Percentiles rank a stretch among this genome's conserved stretches.
These are phyloP conservation scores for Cynodonichthys magdalenae DNA, from an alignment of 2,797 vertebrate species.

Conservation along the genomic window DNA sequence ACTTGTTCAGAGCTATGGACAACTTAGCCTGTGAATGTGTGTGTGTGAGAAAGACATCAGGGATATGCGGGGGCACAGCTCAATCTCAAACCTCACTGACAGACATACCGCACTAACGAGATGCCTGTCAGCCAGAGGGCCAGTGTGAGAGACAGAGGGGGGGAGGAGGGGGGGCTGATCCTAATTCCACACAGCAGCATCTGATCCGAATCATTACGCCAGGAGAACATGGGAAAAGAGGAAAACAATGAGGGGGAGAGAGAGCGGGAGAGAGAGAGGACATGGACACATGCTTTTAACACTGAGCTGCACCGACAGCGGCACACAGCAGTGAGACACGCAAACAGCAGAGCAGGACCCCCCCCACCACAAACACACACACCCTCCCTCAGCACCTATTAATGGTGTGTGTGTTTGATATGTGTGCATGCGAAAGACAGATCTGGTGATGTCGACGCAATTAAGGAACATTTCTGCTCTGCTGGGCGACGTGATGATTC, in stretches of 20 bases:
- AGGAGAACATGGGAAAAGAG: conserved; percentile 61
- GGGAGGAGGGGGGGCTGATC: conserved; percentile 17
- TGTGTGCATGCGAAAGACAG: conserved; percentile 51
- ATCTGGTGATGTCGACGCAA: conserved; percentile 67
- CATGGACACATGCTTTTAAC: conserved; percentile 54
- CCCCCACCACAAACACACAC: not conserved
- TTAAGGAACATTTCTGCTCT: conserved; percentile 80
- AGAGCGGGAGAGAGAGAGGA: conserved; percentile 38
- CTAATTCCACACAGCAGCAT: conserved; percentile 72
- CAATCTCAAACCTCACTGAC: conserved; percentile 77
- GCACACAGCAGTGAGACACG: conserved; percentile 61
- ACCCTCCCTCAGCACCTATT: conserved; percentile 38
- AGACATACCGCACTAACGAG: conserved; percentile 80
- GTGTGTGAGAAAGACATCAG: conserved; percentile 52
- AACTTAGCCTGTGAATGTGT: conserved; percentile 29
- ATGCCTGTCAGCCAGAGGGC: conserved; percentile 80
- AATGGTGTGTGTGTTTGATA: conserved; percentile 42
- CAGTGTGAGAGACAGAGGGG: conserved; percentile 59
- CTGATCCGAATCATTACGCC: conserved; percentile 75
- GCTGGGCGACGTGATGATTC: conserved; percentile 75
- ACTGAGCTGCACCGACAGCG: conserved; percentile 65
- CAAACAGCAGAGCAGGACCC: conserved; percentile 12
- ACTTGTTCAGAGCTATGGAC: conserved; percentile 42
- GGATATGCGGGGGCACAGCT: conserved; percentile 77
- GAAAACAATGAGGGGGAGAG: conserved; percentile 56